These are phyloP conservation scores for Drosophila pegasa DNA, from an alignment of 2,888 invertebrate species.

Conservation along the genomic window DNA sequence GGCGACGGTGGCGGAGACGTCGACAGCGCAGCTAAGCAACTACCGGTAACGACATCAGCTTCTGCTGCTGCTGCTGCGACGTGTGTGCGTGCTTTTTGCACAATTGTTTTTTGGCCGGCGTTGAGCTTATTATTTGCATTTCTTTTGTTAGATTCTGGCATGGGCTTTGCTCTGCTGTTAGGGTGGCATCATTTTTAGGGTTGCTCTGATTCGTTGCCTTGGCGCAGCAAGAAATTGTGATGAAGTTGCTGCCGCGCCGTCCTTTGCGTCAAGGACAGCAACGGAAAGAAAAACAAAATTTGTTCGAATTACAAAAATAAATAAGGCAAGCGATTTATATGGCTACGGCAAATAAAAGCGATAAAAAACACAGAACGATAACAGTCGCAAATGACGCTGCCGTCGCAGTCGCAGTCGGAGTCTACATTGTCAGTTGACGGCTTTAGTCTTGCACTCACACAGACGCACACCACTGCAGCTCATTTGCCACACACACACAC, in stretches of 20 bases:
- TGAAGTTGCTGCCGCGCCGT: slow-evolving; percentile 13
- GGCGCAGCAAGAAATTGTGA: slow-evolving; percentile 55
- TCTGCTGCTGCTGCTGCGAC: slow-evolving; percentile 18
- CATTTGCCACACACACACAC: slow-evolving; percentile 26
- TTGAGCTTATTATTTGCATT: slow-evolving; percentile 72
- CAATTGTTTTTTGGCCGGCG: slow-evolving; percentile 38
- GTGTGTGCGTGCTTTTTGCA: slow-evolving; percentile 59
- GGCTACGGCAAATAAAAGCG: slow-evolving; percentile 33
- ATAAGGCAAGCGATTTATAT: slow-evolving; percentile 14
- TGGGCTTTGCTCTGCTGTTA: slow-evolving; percentile 17
- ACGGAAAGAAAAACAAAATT: slow-evolving; percentile 10
- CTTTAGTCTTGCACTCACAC: slow-evolving; percentile 50
- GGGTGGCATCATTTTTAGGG: slow-evolving; percentile 43
- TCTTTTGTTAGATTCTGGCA: slow-evolving; percentile 59
- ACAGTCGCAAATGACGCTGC: slow-evolving; percentile 30
- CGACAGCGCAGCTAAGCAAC: slow-evolving; percentile 23
- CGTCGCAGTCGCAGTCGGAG: slow-evolving; percentile 17
- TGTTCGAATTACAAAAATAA: slow-evolving; percentile 4
- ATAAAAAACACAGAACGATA: slow-evolving; percentile 65
- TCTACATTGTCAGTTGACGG: slow-evolving; percentile 39
- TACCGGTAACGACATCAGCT: slow-evolving; percentile 37
- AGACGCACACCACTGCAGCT: slow-evolving; percentile 52
- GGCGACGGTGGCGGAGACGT: slow-evolving; percentile 6
- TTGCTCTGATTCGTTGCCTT: slow-evolving; percentile 33
- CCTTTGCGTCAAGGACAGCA: slow-evolving; percentile 66